Percentiles rank a stretch among this genome's conserved stretches.
Conservation (phyloP, 2,113 vertebrate genomes). For the Corydoras sp. region DNA sequence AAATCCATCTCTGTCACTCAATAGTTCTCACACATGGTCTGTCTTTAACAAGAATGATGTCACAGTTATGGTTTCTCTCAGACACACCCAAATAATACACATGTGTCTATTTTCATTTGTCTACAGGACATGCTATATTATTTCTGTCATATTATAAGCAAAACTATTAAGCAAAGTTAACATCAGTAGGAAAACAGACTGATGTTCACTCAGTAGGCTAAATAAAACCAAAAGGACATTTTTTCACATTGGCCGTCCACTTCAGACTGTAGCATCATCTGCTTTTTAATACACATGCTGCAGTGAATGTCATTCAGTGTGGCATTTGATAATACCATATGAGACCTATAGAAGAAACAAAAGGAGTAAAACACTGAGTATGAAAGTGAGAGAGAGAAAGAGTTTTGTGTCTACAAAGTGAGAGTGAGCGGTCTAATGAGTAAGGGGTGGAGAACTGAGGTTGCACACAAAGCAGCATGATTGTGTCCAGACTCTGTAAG, state of each 20-base stretch:
- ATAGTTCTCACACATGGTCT: not conserved
- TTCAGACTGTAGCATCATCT: slow-evolving; percentile 51
- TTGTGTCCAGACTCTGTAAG: slow-evolving; percentile 40
- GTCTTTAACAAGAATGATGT: not conserved
- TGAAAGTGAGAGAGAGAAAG: slow-evolving; percentile 27
- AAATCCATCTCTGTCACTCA: not conserved
- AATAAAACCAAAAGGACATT: slow-evolving; percentile 40
- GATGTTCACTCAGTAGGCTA: slow-evolving; percentile 37
- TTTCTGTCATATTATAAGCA: slow-evolving; percentile 3
- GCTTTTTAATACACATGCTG: slow-evolving; percentile 57
- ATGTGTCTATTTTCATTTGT: slow-evolving; percentile 9
- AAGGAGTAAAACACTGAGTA: not conserved
- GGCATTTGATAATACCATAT: not conserved
- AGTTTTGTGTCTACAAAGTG: slow-evolving; percentile 8
- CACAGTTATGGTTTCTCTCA: not conserved
- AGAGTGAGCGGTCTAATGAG: slow-evolving; percentile 19
- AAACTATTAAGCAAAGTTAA: slow-evolving; percentile 16
- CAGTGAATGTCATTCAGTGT: slow-evolving; percentile 36
- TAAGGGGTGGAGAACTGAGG: slow-evolving; percentile 17
- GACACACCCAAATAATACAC: slow-evolving; percentile 20
- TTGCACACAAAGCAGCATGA: not conserved
- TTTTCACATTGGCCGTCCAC: slow-evolving; percentile 59
- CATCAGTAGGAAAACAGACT: slow-evolving; percentile 31
- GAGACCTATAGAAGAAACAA: slow-evolving; percentile 21
- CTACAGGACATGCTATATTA: slow-evolving; percentile 17